phyloP scores from a whole-genome alignment of 2,113 vertebrate genomes.

The Sapajus apella region DNA sequence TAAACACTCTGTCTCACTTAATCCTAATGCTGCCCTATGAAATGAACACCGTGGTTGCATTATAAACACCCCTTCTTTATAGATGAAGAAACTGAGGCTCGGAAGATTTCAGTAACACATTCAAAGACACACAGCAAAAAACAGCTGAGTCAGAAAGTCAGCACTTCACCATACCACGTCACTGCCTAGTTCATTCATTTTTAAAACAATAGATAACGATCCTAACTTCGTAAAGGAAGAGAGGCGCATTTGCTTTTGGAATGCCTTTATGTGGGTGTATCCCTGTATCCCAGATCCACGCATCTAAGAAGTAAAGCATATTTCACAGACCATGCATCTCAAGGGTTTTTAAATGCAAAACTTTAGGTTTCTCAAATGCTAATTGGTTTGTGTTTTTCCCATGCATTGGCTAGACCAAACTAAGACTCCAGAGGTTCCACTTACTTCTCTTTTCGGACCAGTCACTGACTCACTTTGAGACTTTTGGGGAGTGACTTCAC shows the following conservation, averaged over 20 bases:
- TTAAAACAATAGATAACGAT: not conserved
- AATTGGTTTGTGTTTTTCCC: not conserved
- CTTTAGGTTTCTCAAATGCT: not conserved
- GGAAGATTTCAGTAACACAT: not conserved
- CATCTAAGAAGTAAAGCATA: not conserved
- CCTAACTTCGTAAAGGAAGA: not conserved
- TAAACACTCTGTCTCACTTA: not conserved
- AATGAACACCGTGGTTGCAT: not conserved
- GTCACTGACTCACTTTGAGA: slow-evolving; percentile 24
- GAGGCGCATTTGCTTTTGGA: not conserved
- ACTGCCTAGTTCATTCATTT: not conserved
- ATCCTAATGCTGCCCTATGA: not conserved
- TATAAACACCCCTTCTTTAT: not conserved
- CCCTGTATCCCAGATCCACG: too few species aligned
- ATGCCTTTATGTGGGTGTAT: not conserved
- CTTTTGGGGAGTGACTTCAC: not conserved
- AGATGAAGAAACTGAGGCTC: not conserved
- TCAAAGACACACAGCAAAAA: not conserved
- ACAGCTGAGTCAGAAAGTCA: not conserved
- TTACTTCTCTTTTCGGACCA: not conserved
- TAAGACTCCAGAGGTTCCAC: not conserved
- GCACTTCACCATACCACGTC: not conserved
- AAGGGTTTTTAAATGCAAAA: not conserved
- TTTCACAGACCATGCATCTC: not conserved
- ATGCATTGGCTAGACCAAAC: not conserved